phyloP scores from a whole-genome alignment of 2,888 invertebrate genomes.

The Mythimna loreyi region DNA sequence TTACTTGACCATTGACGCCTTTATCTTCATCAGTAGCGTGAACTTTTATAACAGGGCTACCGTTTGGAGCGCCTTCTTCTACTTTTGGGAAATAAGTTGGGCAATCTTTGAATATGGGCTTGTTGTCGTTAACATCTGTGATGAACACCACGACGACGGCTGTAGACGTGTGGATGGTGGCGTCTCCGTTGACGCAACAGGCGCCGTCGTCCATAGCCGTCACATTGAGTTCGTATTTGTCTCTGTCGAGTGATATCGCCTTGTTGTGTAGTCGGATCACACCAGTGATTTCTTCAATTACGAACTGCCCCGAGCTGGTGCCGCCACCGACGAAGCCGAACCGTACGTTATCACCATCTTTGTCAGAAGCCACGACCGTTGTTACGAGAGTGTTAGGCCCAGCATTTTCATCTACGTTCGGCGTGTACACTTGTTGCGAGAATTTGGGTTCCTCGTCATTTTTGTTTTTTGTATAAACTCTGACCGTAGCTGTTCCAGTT shows the following conservation, averaged over 20 bases:
- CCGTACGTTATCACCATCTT: constrained; percentile 98
- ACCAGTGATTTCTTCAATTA: constrained; percentile 98
- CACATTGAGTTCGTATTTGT: constrained; percentile 99
- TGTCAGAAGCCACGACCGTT: constrained; percentile 99
- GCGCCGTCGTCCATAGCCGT: constrained; percentile 99
- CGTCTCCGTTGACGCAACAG: constrained; percentile 97
- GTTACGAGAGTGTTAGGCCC: constrained; percentile 98
- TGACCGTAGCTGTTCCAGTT: constrained; percentile 97
- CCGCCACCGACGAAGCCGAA: constrained; percentile 98
- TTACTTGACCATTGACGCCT: constrained; percentile 98
- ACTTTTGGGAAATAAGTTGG: constrained; percentile 98
- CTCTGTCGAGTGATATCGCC: constrained; percentile 96
- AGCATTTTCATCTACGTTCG: constrained; percentile 98
- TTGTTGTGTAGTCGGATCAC: constrained; percentile 97
- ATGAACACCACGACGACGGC: constrained; percentile 99
- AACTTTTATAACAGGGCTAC: constrained; percentile 97
- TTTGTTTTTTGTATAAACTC: constrained; percentile 99
- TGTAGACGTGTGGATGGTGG: constrained; percentile 97
- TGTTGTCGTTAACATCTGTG: constrained; percentile 99
- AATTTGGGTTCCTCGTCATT: constrained; percentile 99
- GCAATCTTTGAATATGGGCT: constrained; percentile 98
- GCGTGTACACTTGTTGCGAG: constrained; percentile 98
- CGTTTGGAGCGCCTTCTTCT: constrained; percentile 98
- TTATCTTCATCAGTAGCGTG: constrained; percentile 99
- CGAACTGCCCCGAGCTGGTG: constrained; percentile 97